A percentile compares a stretch with the other conserved stretches of the same genome.
These are phyloP conservation scores for Torymus tubicola DNA, from an alignment of 2,888 invertebrate species.

Conservation along the genomic window DNA sequence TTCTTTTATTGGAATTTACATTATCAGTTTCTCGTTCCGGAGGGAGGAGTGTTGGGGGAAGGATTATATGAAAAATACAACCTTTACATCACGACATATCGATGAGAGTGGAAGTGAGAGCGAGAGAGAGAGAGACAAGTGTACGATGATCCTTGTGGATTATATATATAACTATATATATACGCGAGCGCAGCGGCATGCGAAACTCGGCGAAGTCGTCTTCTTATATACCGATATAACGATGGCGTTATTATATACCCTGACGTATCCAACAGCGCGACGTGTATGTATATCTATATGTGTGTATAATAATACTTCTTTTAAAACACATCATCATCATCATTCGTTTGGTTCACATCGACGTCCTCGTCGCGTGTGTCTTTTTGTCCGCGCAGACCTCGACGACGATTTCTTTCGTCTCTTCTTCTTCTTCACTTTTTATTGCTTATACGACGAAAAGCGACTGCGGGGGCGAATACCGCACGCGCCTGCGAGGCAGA, in stretches of 20 bases:
- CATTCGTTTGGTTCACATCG: not conserved
- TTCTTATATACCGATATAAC: not conserved
- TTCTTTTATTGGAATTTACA: constrained; percentile 47
- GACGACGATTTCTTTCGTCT: not conserved
- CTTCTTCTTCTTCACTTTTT: constrained; percentile 5
- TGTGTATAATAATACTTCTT: not conserved
- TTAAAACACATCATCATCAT: too few relatives aligned
- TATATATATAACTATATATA: too few relatives aligned
- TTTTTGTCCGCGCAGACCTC: not conserved
- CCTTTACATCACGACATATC: constrained; percentile 35
- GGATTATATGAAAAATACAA: constrained; percentile 54
- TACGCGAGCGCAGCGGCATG: not conserved
- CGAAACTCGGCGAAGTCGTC: constrained; percentile 34
- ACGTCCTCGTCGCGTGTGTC: not conserved
- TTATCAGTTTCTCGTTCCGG: constrained; percentile 20
- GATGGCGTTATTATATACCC: constrained; percentile 33
- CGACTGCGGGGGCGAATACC: constrained; percentile 18
- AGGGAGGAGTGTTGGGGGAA: too few relatives aligned
- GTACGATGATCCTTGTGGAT: too few relatives aligned
- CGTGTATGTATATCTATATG: not conserved
- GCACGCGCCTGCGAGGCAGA: constrained; percentile 28
- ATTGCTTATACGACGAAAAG: constrained; percentile 49
- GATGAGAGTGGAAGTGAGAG: constrained; percentile 10
- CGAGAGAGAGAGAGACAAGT: not conserved
- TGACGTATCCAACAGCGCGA: constrained; percentile 37